A percentile compares a stretch with the other conserved stretches of the same genome.
phyloP scores from a whole-genome alignment of 1,140 invertebrate species.

The Anadara kagoshimensis region DNA sequence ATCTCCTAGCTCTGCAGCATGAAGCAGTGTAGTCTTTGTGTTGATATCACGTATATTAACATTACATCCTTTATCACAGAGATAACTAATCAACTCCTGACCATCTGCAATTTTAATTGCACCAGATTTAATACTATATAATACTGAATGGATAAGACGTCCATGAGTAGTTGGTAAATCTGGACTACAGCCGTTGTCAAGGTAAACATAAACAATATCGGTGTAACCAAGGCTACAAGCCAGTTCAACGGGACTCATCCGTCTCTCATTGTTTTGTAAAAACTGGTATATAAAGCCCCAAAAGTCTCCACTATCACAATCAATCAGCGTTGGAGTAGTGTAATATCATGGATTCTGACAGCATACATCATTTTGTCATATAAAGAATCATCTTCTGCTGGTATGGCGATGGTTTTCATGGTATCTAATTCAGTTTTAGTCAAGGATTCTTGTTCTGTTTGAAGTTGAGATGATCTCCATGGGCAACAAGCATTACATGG shows the following conservation, averaged over 20 bases:
- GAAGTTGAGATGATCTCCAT: too few species aligned
- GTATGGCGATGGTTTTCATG: too few species aligned
- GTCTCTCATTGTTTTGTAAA: constrained; percentile 13
- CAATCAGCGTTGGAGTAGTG: constrained; percentile 4
- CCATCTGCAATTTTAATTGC: constrained; percentile 32
- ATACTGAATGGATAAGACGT: constrained; percentile 51
- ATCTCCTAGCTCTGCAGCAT: constrained; percentile 53
- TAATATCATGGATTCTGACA: constrained; percentile 12
- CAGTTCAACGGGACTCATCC: constrained; percentile 44
- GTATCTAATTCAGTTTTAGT: too few species aligned
- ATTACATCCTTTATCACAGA: constrained; percentile 49
- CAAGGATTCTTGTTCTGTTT: too few species aligned
- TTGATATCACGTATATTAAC: constrained; percentile 51
- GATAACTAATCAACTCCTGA: constrained; percentile 20
- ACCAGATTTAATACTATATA: constrained; percentile 43
- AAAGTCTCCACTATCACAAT: not conserved
- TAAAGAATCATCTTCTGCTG: not conserved
- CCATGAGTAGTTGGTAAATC: constrained; percentile 59
- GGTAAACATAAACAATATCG: constrained; percentile 50
- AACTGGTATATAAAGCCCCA: constrained; percentile 25
- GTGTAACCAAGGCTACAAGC: constrained; percentile 51
- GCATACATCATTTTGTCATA: constrained; percentile 12
- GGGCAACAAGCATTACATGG: too few species aligned
- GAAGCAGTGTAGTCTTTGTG: constrained; percentile 46
- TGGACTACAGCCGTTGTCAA: constrained; percentile 59